Conservation (phyloP, 2,797 vertebrate genomes). For the Malurus splendens region DNA sequence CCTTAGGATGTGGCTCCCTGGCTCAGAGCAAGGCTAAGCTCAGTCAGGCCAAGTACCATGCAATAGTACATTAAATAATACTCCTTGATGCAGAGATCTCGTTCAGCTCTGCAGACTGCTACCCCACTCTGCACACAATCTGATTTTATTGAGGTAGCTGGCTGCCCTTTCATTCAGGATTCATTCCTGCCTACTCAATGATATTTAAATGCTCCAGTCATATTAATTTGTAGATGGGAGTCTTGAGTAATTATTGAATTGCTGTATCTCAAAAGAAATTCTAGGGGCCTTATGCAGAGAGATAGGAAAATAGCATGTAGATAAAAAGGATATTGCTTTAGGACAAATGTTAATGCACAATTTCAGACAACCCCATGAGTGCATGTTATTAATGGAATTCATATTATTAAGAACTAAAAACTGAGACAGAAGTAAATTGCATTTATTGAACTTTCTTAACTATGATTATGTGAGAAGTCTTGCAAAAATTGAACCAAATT, state of each 20-base stretch:
- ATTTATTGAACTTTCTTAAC: background rate
- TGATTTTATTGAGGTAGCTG: background rate
- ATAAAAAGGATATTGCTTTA: constrained; percentile 6
- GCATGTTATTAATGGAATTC: constrained; percentile 59
- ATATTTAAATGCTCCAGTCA: background rate
- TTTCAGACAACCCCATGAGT: constrained; percentile 29
- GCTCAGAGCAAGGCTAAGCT: background rate
- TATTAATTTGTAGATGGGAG: background rate
- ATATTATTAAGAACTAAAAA: constrained; percentile 37
- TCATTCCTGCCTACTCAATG: background rate
- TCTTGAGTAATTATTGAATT: constrained; percentile 32
- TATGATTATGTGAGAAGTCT: constrained; percentile 18
- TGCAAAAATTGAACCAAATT: background rate
- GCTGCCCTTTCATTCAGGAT: background rate
- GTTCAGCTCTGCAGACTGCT: background rate
- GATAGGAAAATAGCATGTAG: constrained; percentile 17
- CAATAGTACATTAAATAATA: background rate
- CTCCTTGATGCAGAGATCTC: background rate
- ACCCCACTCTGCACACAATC: background rate
- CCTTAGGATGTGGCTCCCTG: background rate
- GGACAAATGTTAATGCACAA: constrained; percentile 38
- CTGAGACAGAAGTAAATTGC: constrained; percentile 42
- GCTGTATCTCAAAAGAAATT: constrained; percentile 5
- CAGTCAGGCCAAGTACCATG: background rate
- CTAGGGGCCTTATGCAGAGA: constrained; percentile 19